Base-by-base conservation (phyloP, 1,140 invertebrate genomes). In the Pomacea maculata region DNA sequence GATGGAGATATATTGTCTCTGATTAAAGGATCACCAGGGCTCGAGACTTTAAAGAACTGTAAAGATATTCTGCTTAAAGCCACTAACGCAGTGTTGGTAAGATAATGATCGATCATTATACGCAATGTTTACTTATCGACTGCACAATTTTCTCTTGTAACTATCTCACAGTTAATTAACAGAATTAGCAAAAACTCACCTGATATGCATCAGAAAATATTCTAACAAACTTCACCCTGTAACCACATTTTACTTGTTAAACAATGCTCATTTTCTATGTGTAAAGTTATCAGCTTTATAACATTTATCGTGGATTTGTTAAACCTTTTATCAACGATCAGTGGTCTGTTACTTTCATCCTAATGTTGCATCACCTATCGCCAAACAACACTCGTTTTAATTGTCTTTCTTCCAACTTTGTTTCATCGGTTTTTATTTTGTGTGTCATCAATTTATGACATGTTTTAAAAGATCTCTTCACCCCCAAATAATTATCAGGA, bases 61-160 rank as follows among this genome's bases (percentile, higher is more conserved):
- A 78, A 79, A 12, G 78, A 76, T 1, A 82, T 84, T 17, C 29
- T 80, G n/a, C 55, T 80, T 34, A 54, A 80, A 78, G 78, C 81
- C 9, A 82, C 79, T 2, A 71, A 15, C 19, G 19, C 45, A 65
- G 71, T 79, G 29, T 63, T 80, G 74, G 81, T 84, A 78, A 65
- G 78, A 78, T 17, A 29, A 57, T 57, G 15, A 8, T 17, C 11
- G 57, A 45, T 45, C 25, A 25, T 45, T 45, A 6, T 45, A 25
- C 25, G 25, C 25, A 25, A 25, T 45, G 34, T 45, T 45, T 45
- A 45, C 34, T 45, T 45, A 45, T 45, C 25, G 25, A 25, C 25
- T 25, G 25, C 25, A 25, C 25, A 25, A 25, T 0, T 25, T 45
- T 45, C 34, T 45, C 34, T 45, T 45, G 6, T 45, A 45, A 6